Evolutionary conservation across 1,140 invertebrate genomes (phyloP), one percentile per base, ranked within the genome.

Genomic region (Charaxes varanes): DNA sequence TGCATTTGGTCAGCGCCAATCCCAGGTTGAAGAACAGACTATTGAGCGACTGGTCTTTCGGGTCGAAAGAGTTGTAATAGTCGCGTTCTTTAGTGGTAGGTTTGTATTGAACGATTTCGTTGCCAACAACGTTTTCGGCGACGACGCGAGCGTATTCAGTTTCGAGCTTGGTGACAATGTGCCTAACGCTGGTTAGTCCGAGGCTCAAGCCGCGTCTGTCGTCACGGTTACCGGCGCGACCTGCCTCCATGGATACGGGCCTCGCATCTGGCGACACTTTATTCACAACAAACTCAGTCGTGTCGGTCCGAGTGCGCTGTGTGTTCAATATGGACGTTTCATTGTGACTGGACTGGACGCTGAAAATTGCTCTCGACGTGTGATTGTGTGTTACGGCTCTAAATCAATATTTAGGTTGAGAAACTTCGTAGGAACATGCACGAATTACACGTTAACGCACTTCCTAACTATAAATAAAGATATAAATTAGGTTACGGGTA

Each of bases 131-230:
- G 41, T 63, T 44, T 15, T 49, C 27, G 30, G 53, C 40, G 23
- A 54, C 42, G 47, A 46, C 60, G 53, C 70, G 66, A 41, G 62
- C 55, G 63, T 64, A 64, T 47, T 67, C 58, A 27, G 66, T 52
- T 50, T 80, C 78, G 42, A 78, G 53, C 38, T 67, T 69, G 56
- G 67, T 67, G 65, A 82, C 73, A 68, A 80, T 80, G 63, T 68
- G 56, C 26, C 67, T 67, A 23, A 80, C 78, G 50, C 76, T 77
- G 47, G 69, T 59, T 59, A 82, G 52, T 41, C 71, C 73, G 54
- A 78, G 72, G 47, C 69, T 72, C 35, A 76, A 43, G 45, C 65
- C 62, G 53, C 53, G 48, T 34, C 51, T 59, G 65, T 71, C 62
- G 76, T 76, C 78, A 78, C 76, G 74, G 78, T 72, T 64, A 73